Conservation (phyloP, 2,797 vertebrate species). For the Paguma larvata region DNA sequence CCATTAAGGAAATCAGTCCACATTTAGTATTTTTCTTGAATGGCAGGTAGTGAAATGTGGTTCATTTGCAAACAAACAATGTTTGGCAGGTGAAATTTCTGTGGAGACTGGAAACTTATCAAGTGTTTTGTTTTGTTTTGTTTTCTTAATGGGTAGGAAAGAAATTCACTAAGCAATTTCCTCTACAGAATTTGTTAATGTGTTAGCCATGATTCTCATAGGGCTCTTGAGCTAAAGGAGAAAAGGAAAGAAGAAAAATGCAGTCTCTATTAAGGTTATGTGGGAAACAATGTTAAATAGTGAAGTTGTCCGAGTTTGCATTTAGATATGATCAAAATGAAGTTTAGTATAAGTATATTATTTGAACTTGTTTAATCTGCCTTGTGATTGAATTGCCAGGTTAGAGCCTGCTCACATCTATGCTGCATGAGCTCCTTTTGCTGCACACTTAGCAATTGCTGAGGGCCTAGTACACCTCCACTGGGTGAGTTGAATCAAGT, state of each 20-base stretch:
- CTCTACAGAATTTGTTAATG: neutral
- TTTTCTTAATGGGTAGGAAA: neutral
- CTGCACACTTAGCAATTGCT: neutral
- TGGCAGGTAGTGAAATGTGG: neutral
- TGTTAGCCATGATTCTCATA: neutral
- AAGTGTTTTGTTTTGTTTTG: neutral
- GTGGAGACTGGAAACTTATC: neutral
- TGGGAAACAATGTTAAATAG: neutral
- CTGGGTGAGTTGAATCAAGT: neutral
- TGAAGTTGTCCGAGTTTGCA: neutral
- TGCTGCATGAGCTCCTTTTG: rapidly evolving
- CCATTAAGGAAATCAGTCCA: neutral
- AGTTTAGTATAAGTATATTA: rapidly evolving
- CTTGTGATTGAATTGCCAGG: neutral
- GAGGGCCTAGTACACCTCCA: neutral
- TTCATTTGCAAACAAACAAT: neutral
- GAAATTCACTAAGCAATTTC: neutral
- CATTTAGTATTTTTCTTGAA: slow-evolving; percentile 3
- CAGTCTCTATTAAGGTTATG: neutral
- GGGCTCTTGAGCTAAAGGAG: neutral
- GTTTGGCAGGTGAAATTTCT: neutral
- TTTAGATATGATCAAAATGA: slow-evolving; percentile 1
- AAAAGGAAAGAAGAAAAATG: neutral
- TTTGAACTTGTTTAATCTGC: neutral
- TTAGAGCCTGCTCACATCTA: neutral